Evolutionary conservation across 2,888 invertebrate species (phyloP).

Genomic region (Salticus scenicus): DNA sequence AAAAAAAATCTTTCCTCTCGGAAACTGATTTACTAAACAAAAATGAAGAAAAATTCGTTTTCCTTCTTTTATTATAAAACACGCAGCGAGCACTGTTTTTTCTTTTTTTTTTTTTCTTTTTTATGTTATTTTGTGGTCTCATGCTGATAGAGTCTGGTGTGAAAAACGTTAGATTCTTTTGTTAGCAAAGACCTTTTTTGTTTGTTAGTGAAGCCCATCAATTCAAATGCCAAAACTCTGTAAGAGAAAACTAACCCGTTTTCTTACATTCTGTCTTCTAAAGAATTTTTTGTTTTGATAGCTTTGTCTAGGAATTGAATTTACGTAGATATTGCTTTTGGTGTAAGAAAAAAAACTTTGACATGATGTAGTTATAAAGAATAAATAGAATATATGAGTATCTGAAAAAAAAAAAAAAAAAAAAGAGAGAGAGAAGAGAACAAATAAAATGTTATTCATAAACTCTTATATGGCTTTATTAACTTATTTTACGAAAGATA

Average conservation of each 20-base stretch:
- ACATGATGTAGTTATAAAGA: no score
- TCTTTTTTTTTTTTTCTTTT: background rate
- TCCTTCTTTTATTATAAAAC: background rate
- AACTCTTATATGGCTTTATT: no score
- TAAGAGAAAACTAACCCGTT: background rate
- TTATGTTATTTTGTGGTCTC: background rate
- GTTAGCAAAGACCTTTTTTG: background rate
- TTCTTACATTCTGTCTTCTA: background rate
- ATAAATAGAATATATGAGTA: no score
- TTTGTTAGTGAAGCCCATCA: background rate
- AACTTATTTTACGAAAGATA: no score
- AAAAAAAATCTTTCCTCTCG: background rate
- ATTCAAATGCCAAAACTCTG: constrained; percentile 6
- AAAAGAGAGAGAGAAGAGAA: no score
- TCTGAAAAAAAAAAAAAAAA: no score
- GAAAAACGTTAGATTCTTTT: background rate
- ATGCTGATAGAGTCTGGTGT: background rate
- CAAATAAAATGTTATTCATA: no score
- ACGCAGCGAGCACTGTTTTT: background rate
- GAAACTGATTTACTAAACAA: background rate
- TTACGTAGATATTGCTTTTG: no score
- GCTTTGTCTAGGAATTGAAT: background rate
- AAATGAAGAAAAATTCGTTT: background rate
- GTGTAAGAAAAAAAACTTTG: no score
- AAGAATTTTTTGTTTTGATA: background rate